Base-by-base conservation (phyloP, 2,888 invertebrate species). In the Sinodicranocentrus sp. region DNA sequence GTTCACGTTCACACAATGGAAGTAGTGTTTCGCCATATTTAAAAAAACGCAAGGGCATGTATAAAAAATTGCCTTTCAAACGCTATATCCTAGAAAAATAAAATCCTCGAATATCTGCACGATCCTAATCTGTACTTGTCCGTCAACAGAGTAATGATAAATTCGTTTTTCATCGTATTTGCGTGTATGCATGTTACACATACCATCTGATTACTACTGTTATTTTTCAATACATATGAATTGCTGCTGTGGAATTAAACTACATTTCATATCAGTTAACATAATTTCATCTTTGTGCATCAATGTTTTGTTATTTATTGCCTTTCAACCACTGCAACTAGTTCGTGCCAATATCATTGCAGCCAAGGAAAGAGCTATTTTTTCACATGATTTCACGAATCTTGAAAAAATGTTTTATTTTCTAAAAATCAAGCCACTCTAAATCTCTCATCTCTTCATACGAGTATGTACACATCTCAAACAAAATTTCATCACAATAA, bases 301-400 rank as follows among this genome's bases (percentile, higher is more conserved):
- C n/a, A n/a, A n/a, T n/a, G n/a, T n/a, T n/a, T n/a, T n/a, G n/a
- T n/a, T n/a, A n/a, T n/a, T n/a, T n/a, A n/a, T n/a, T n/a, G n/a
- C n/a, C n/a, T n/a, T n/a, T n/a, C n/a, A n/a, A n/a, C n/a, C n/a
- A n/a, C n/a, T n/a, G n/a, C n/a, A n/a, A 33, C 33, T 6, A 33
- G 10, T 33, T 67, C 48, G 48, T 65, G 70, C 52, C 68, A 68
- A 68, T 48, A 52, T 48, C 25, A 68, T 48, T 17, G 19, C 19
- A 19, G 6, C 52, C 28, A 70, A 70, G 70, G 70, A 54, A 70
- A 68, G 54, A 5, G 28, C 65, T 48, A 33, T 19, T 54, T 68
- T 70, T 70, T 70, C 17, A 52, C 70, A 28, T 54, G 44, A 70
- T 28, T 52, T 70, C 70, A 52, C 19, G 28, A 68, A 25, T n/a